Percentiles rank a stretch among this genome's conserved stretches.
phyloP scores from a whole-genome alignment of 2,797 vertebrate genomes.

The Percopsis omiscomaycus region DNA sequence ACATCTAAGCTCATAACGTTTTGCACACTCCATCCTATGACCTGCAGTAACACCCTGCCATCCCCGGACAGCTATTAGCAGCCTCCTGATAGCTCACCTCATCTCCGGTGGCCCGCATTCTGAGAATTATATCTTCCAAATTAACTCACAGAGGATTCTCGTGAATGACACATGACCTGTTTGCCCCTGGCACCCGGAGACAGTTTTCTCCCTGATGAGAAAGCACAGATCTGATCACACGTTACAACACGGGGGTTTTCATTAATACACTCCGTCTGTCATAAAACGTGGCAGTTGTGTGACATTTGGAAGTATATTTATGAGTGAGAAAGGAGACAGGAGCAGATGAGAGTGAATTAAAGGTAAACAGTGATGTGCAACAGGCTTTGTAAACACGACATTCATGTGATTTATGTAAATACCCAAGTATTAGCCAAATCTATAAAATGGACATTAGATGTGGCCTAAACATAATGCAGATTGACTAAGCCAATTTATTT shows the following conservation, averaged over 20 bases:
- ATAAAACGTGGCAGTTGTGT: conserved; percentile 44
- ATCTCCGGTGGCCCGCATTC: conserved; percentile 53
- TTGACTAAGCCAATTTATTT: not conserved
- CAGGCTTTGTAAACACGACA: conserved; percentile 2
- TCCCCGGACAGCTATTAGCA: conserved; percentile 58
- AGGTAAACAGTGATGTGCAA: conserved; percentile 16
- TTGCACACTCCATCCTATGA: conserved; percentile 36
- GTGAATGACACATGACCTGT: conserved; percentile 54
- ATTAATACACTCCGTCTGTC: conserved; percentile 36
- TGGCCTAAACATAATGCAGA: not conserved
- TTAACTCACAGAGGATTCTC: conserved; percentile 63
- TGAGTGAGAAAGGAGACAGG: conserved; percentile 31
- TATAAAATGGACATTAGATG: too few species aligned
- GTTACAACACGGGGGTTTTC: conserved; percentile 27
- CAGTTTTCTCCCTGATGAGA: conserved; percentile 33
- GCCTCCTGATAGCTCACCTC: conserved; percentile 24
- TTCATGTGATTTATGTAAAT: conserved; percentile 15
- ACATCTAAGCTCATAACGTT: conserved; percentile 7
- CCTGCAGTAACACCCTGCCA: conserved; percentile 40
- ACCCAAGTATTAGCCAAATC: not conserved
- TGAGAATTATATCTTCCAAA: conserved; percentile 57
- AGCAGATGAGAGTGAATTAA: conserved; percentile 22
- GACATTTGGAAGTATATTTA: conserved; percentile 43
- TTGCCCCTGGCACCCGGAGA: conserved; percentile 37
- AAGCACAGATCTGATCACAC: conserved; percentile 41